Percentiles rank a stretch among this genome's conserved stretches.
Conservation (phyloP, 1,140 invertebrate genomes). For the Anadara kagoshimensis region DNA sequence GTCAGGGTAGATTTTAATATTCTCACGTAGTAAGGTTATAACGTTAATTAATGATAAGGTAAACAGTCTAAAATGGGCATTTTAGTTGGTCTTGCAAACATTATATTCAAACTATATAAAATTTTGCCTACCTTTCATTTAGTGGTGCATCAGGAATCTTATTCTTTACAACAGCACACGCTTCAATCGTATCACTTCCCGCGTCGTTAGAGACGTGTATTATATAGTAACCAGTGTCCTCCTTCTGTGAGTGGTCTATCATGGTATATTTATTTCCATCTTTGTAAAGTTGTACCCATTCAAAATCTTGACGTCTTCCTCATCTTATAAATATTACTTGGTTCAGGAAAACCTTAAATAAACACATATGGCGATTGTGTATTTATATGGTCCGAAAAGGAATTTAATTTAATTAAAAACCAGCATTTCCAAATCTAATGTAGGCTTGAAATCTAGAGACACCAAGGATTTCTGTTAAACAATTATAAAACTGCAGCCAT, state of each 20-base stretch:
- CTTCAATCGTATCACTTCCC: constrained; percentile 30
- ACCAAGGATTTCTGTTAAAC: too few species aligned
- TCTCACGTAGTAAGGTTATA: too few species aligned
- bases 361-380: too few species aligned
- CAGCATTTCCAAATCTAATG: too few species aligned
- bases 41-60: too few species aligned
- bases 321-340: constrained; percentile 34
- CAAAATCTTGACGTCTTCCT: constrained; percentile 21
- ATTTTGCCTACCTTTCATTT: background rate
- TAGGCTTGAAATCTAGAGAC: too few species aligned
- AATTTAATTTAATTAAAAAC: too few species aligned
- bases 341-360: constrained; percentile 29
- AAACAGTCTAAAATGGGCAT: background rate
- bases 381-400: too few species aligned
- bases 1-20: too few species aligned
- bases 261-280: constrained; percentile 20
- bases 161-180: constrained; percentile 15
- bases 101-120: background rate
- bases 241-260: constrained; percentile 9
- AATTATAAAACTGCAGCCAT: too few species aligned
- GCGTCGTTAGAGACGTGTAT: constrained; percentile 26
- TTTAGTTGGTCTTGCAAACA: background rate
- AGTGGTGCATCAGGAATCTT: background rate
- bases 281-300: constrained; percentile 21
- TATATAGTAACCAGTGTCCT: constrained; percentile 34